Evolutionary conservation across 2,888 invertebrate genomes (phyloP).

Genomic region (Osedax fenrisi): DNA sequence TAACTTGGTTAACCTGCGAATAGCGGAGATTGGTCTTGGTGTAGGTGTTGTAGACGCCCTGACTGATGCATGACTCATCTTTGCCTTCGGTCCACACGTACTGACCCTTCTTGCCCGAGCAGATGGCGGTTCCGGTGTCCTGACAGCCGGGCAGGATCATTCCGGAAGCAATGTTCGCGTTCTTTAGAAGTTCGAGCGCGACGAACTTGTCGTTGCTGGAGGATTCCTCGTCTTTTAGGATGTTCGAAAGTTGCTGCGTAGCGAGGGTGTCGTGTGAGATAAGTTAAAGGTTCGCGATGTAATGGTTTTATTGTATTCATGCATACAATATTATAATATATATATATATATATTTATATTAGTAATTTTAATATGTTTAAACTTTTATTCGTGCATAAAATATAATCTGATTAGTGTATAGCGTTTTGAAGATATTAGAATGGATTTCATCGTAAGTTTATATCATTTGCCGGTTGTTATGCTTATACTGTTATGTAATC

Average conservation of each 20-base stretch:
- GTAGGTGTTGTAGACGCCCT: slow-evolving; percentile 50
- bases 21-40: slow-evolving; percentile 48
- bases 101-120: slow-evolving; percentile 50
- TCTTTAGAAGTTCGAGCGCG: slow-evolving; percentile 50
- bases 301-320: no score
- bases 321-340: no score
- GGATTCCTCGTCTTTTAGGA: slow-evolving; percentile 48
- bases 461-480: no score
- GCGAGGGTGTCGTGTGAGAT: no score
- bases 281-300: no score
- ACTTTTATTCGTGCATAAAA: no score
- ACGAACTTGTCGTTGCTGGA: slow-evolving; percentile 50
- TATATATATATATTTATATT: no score
- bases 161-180: slow-evolving; percentile 50
- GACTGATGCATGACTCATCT: slow-evolving; percentile 47
- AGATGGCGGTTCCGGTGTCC: slow-evolving; percentile 42
- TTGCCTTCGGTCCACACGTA: slow-evolving; percentile 48
- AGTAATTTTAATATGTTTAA: background rate
- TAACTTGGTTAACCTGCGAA: slow-evolving; percentile 50
- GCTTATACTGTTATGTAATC: no score
- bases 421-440: no score
- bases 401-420: no score
- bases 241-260: slow-evolving; percentile 49
- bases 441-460: no score
- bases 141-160: slow-evolving; percentile 51